These are phyloP conservation scores for Fulica atra DNA, from an alignment of 2,113 vertebrate species.

Conservation along the genomic window DNA sequence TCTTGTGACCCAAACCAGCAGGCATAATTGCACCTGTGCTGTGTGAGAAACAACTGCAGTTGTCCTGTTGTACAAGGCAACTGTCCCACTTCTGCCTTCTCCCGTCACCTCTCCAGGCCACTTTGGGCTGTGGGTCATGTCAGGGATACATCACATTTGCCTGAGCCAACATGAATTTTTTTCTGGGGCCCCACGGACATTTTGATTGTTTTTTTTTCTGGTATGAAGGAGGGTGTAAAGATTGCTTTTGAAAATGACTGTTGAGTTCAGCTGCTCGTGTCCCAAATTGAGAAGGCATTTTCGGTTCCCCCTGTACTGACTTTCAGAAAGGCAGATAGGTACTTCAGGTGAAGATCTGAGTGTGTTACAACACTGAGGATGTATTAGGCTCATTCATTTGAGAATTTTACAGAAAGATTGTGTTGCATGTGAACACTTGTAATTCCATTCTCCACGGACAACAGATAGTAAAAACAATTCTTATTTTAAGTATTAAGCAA, in stretches of 20 bases:
- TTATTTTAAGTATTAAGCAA: background rate
- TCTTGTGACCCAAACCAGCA: rapidly evolving
- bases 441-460: background rate
- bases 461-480: background rate
- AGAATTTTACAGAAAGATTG: background rate
- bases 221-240: background rate
- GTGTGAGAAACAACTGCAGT: background rate
- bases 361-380: background rate
- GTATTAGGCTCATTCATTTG: background rate
- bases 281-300: background rate
- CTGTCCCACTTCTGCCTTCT: background rate
- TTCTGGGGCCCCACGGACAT: background rate
- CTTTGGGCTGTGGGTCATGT: background rate
- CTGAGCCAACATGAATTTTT: rapidly evolving
- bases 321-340: background rate
- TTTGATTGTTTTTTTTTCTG: background rate
- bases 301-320: background rate
- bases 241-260: background rate
- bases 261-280: background rate
- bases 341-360: background rate
- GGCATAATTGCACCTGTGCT: background rate
- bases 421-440: rapidly evolving
- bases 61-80: rapidly evolving
- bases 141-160: background rate
- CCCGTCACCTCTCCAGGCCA: rapidly evolving